Conservation (phyloP, 2,888 invertebrate species). For the Agapostemon virescens region DNA sequence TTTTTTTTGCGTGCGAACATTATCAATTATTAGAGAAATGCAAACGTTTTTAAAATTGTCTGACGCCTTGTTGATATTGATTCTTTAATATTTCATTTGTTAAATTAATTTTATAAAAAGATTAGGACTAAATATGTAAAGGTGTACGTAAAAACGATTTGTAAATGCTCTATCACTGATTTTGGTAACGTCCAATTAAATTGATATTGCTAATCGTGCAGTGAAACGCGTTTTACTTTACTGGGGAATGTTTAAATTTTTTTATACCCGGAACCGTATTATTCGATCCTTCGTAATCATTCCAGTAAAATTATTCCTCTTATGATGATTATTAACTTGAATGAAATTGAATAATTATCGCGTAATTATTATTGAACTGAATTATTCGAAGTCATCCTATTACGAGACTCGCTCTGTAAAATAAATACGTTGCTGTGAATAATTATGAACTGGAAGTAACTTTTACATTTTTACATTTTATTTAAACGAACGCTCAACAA, state of each 20-base stretch:
- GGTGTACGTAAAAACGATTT: not conserved
- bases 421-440: no score
- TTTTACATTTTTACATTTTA: no score
- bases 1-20: no score
- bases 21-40: no score
- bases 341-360: not conserved
- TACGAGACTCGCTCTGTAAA: no score
- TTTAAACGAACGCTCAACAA: no score
- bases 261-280: not conserved
- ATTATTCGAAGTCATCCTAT: no score
- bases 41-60: no score
- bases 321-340: not conserved
- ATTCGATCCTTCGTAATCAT: not conserved
- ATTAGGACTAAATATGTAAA: not conserved
- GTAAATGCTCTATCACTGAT: not conserved
- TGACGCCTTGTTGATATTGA: not conserved
- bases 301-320: not conserved
- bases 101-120: not conserved
- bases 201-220: not conserved
- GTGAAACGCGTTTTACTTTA: not conserved
- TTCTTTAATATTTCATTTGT: not conserved
- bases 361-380: no score
- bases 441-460: no score
- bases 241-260: not conserved
- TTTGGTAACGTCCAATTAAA: not conserved